These are phyloP conservation scores for Tetheella fluctuosa DNA, from an alignment of 2,888 invertebrate genomes.

Conservation along the genomic window DNA sequence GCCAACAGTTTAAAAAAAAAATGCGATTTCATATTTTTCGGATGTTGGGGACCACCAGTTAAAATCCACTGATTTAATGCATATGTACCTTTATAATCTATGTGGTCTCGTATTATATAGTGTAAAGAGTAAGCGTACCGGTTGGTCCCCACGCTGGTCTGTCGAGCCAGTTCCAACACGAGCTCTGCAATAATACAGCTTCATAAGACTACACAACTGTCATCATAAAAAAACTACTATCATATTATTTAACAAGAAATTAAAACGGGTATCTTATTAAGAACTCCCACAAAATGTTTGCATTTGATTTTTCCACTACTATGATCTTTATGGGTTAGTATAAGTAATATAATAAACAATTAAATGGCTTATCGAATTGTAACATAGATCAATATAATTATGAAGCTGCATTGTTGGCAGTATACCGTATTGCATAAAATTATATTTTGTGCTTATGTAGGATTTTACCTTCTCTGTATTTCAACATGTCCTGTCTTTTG, in stretches of 20 bases:
- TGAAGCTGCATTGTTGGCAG: conserved; percentile 73
- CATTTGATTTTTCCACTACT: too few species aligned
- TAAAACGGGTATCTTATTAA: neutral
- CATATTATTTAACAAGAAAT: neutral
- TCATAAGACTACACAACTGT: conserved; percentile 56
- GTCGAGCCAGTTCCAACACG: conserved; percentile 56
- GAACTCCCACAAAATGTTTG: neutral
- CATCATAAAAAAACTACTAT: neutral
- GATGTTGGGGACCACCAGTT: too few species aligned
- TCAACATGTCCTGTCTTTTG: conserved; percentile 81
- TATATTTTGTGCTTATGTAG: neutral
- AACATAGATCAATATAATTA: conserved; percentile 25
- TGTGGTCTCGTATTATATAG: neutral
- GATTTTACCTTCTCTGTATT: conserved; percentile 71
- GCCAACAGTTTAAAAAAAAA: too few species aligned
- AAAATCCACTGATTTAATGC: too few species aligned
- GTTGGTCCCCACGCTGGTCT: conserved; percentile 41
- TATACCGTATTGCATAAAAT: conserved; percentile 8
- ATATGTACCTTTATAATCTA: too few species aligned
- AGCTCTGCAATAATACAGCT: conserved; percentile 80
- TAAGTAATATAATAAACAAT: neutral
- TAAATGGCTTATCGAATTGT: neutral
- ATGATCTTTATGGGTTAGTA: too few species aligned
- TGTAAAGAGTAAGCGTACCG: conserved; percentile 59
- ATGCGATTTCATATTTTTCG: too few species aligned